phyloP scores from a whole-genome alignment of 1,140 invertebrate species.

The Ptiloglossa arizonensis region DNA sequence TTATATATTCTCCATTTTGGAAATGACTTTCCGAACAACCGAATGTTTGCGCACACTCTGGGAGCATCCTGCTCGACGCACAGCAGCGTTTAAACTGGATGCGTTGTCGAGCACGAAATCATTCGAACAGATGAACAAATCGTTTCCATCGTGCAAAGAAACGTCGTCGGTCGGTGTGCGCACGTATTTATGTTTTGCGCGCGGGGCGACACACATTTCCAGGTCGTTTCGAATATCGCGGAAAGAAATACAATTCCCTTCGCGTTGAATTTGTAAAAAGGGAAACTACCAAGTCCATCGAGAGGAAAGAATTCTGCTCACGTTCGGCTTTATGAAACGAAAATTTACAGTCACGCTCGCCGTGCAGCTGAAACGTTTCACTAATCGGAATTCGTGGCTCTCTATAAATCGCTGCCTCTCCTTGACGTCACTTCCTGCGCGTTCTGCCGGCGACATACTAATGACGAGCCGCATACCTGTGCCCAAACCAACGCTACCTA shows the following conservation, averaged over 20 bases:
- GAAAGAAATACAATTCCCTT: constrained; percentile 3
- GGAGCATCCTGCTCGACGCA: too few relatives aligned
- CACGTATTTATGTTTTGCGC: neutral
- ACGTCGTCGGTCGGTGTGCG: neutral
- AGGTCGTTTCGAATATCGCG: neutral
- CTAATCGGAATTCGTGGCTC: constrained; percentile 58
- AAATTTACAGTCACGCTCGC: constrained; percentile 41
- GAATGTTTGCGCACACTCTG: too few relatives aligned
- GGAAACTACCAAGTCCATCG: neutral
- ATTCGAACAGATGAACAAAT: neutral
- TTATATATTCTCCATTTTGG: too few relatives aligned
- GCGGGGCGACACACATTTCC: neutral
- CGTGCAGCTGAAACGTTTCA: constrained; percentile 33
- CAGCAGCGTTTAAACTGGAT: too few relatives aligned
- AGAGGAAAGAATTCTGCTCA: constrained; percentile 23
- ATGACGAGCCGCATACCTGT: constrained; percentile 60
- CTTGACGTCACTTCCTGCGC: constrained; percentile 69
- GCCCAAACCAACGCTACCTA: constrained; percentile 27
- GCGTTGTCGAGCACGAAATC: neutral
- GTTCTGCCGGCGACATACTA: constrained; percentile 64
- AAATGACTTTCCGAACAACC: too few relatives aligned
- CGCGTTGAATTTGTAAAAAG: constrained; percentile 27
- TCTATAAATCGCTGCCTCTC: constrained; percentile 60
- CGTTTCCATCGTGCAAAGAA: too few relatives aligned
- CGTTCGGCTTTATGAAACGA: constrained; percentile 44